Base-by-base conservation (phyloP, 2,113 vertebrate genomes). In the Machaerirhynchus nigripectus region DNA sequence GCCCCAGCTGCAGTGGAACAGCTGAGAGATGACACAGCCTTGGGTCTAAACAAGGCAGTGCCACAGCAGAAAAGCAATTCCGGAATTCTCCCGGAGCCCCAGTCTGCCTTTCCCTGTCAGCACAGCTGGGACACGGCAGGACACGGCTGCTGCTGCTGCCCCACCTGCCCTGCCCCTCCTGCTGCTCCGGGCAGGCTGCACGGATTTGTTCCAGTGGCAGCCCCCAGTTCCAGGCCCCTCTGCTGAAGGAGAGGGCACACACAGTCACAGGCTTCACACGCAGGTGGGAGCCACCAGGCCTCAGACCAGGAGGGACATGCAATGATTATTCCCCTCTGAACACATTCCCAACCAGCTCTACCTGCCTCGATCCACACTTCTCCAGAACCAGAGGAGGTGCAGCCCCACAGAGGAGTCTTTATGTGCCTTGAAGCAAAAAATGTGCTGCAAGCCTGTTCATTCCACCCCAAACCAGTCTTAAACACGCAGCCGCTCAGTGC, bases 261-360 rank as follows among this genome's bases (percentile, higher is more conserved):
- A 18, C 0, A 0, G 52, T 11, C 64, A 49, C 21, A 59, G 40
- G 22, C 37, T 33, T 9, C 61, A 12, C 47, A 11, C 1, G 26
- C 4, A 31, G 33, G 24, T 23, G 39, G 67, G 42, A 84, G 31
- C 35, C 4, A 2, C 28, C 47, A 55, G 49, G 23, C 35, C 37
- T 47, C 61, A 76, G 16, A 55, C 13, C 63, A 50, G 33, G n/a
- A 60, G 37, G 60, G 60, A 52, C 17, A 21, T 0, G 8, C 59
- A 60, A 18, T 15, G 15, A 20, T 64, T 44, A 15, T n/a, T 68
- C 11, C 53, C 40, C 53, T 49, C 24, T 20, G 11, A 49, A 70
- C 13, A 30, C 37, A 6, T 28, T 84, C 50, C 55, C 13, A 5
- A 1, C 4, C 50, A 37, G n/a, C 33, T 63, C 53, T 13, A 10